Evolutionary conservation across 2,113 vertebrate species (phyloP).

Genomic region (Hippolais icterina): DNA sequence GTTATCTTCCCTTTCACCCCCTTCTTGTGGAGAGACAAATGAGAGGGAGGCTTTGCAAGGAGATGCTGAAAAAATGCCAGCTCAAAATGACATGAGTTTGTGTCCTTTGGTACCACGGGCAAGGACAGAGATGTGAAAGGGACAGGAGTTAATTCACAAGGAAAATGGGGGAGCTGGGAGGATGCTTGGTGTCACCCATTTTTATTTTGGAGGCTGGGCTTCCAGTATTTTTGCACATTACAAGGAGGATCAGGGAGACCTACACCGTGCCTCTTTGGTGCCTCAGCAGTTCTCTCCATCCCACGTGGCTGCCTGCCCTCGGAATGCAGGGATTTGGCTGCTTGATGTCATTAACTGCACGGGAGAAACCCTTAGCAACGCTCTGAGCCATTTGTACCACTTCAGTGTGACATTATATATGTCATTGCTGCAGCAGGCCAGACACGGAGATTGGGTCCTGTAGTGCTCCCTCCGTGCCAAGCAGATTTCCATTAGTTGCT

Average conservation of each 20-base stretch:
- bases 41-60: not conserved
- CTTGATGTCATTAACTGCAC: not conserved
- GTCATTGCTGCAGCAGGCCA: not conserved
- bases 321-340: not conserved
- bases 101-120: not conserved
- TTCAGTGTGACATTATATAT: not conserved
- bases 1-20: not conserved
- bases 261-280: not conserved
- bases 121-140: not conserved
- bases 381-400: not conserved
- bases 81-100: not conserved
- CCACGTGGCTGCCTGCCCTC: not conserved
- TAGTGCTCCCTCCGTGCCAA: not conserved
- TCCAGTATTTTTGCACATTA: not conserved
- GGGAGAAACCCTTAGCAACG: rapidly evolving
- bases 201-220: not conserved
- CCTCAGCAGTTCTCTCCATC: not conserved
- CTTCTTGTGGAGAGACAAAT: not conserved
- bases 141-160: not conserved
- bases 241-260: not conserved
- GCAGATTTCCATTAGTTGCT: not conserved
- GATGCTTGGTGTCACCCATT: not conserved
- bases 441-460: not conserved
- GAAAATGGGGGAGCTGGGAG: not conserved
- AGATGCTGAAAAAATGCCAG: not conserved